Percentiles rank a stretch among this genome's conserved stretches.
phyloP scores from a whole-genome alignment of 2,113 vertebrate genomes.

The Anthoscopus minutus region DNA sequence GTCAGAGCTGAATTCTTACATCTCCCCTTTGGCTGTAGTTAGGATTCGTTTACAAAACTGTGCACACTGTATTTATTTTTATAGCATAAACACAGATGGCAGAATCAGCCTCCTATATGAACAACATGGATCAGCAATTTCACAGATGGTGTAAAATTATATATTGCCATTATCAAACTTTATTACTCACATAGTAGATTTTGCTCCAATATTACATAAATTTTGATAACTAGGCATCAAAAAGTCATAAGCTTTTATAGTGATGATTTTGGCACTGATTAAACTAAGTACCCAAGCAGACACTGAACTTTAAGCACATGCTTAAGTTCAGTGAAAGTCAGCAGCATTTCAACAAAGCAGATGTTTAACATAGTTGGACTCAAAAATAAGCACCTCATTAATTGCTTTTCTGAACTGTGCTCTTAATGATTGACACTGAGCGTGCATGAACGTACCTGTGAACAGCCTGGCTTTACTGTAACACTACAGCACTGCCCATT shows the following conservation, averaged over 20 bases:
- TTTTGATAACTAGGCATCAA: conserved; percentile 42
- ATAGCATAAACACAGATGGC: conserved; percentile 54
- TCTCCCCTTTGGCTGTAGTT: conserved; percentile 18
- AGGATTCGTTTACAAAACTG: conserved; percentile 40
- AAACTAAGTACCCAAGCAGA: neutral
- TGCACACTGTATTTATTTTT: conserved; percentile 34
- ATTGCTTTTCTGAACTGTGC: neutral
- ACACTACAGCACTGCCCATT: neutral
- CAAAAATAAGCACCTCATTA: neutral
- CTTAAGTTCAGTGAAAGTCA: neutral
- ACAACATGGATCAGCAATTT: conserved; percentile 27
- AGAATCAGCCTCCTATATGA: conserved; percentile 37
- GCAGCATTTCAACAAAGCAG: neutral
- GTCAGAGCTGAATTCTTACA: conserved; percentile 20
- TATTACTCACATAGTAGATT: conserved; percentile 4
- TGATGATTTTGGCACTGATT: neutral
- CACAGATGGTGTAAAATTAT: conserved; percentile 45
- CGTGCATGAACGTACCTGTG: rapidly evolving
- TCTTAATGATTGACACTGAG: neutral
- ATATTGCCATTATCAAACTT: neutral
- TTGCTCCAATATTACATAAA: conserved; percentile 48
- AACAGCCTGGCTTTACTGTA: neutral
- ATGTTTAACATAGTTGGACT: neutral
- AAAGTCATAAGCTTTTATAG: conserved; percentile 3
- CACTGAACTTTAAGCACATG: neutral